Base-by-base conservation (phyloP, 2,113 vertebrate genomes). In the Phrynosoma blainvillii region DNA sequence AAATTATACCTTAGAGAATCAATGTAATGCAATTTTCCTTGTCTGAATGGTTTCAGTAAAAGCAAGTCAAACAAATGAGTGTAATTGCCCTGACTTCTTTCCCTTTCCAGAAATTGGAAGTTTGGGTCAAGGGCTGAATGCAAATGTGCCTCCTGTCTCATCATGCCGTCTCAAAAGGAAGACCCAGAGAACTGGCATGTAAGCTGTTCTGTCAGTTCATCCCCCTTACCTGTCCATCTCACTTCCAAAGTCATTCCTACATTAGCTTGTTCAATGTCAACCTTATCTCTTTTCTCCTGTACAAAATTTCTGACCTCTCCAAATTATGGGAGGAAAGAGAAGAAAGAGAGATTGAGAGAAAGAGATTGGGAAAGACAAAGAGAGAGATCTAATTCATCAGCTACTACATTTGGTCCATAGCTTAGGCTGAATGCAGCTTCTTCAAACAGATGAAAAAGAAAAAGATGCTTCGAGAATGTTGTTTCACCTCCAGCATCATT, bases 1-100 rank as follows among this genome's bases (percentile, higher is more conserved):
- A 94, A 95, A 95, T 93, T 94, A 93, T 90, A 94, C 92, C 92
- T 94, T 88, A 87, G 94, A 94, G 93, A 92, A 92, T 89, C 90
- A 87, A 90, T 91, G 89, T 91, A 92, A 92, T 87, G 87, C 90
- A 90, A 83, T 92, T 92, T 90, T 93, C 87, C 89, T 90, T 89
- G 87, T 76, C 89, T 94, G 87, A 94, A 91, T 91, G 87, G 92
- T 84, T 93, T 90, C 92, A 75, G 0, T 91, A 85, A 25, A 84
- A 92, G 92, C 90, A 90, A 90, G 87, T 80, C 87, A 93, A 86
- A 92, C 59, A 89, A 93, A 93, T 75, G 74, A 90, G 76, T 30
- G 74, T 73, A 90, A 90, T 89, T 87, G 93, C 88, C 84, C 89
- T 87, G 87, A 68, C 70, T 86, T 65, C 77, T 90, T 81, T 86